Conservation (phyloP, 2,113 vertebrate species). For the Syngnathoides biaculeatus region DNA sequence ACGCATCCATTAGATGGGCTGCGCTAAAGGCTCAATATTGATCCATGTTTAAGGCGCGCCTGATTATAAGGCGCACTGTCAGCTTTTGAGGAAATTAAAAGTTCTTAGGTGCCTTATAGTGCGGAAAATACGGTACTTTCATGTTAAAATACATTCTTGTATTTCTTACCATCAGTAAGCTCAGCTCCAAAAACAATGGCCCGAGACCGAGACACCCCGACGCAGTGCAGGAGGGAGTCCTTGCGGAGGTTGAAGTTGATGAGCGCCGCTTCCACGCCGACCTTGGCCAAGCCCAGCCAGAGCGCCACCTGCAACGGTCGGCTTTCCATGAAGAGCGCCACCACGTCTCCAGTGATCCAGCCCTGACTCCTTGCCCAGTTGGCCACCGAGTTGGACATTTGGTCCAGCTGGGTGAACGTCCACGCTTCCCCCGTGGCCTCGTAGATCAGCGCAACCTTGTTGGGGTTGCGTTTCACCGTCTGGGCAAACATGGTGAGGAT, state of each 20-base stretch:
- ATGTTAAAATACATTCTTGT: background rate
- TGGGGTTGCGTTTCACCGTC: slow-evolving; percentile 70
- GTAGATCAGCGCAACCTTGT: slow-evolving; percentile 82
- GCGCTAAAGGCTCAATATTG: too few species aligned
- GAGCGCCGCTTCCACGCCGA: slow-evolving; percentile 81
- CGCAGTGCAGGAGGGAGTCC: slow-evolving; percentile 81
- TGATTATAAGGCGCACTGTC: too few species aligned
- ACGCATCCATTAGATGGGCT: too few species aligned
- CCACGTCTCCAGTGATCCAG: slow-evolving; percentile 77
- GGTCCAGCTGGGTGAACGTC: slow-evolving; percentile 81
- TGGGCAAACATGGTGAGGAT: slow-evolving; percentile 79
- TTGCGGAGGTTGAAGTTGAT: slow-evolving; percentile 84
- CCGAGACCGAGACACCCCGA: slow-evolving; percentile 76
- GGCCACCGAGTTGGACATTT: slow-evolving; percentile 77
- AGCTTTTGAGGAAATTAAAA: too few species aligned
- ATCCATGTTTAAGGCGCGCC: too few species aligned
- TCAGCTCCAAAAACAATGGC: slow-evolving; percentile 84
- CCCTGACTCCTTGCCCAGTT: slow-evolving; percentile 76
- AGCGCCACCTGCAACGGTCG: slow-evolving; percentile 84
- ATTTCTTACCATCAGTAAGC: slow-evolving; percentile 75
- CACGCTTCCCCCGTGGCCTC: slow-evolving; percentile 78
- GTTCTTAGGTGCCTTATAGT: too few species aligned
- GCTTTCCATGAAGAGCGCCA: slow-evolving; percentile 87
- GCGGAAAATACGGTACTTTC: too few species aligned
- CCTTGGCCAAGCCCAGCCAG: slow-evolving; percentile 86